Conservation (phyloP, 2,888 invertebrate genomes). For the Cantharis flavilabris region DNA sequence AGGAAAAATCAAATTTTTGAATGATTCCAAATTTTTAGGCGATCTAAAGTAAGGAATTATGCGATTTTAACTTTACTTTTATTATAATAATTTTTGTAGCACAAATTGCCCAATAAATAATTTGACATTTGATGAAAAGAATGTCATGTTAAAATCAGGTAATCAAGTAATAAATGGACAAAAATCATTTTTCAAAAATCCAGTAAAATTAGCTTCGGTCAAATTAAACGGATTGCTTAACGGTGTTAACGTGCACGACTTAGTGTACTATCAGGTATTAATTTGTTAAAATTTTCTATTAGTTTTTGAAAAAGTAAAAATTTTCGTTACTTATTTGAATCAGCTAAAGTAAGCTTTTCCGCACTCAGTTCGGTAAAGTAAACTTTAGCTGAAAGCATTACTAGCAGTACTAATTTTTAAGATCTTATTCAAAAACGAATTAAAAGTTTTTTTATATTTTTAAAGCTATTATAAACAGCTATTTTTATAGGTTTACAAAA, state of each 20-base stretch:
- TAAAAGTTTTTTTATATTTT: too few relatives aligned
- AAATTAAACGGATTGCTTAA: slow-evolving; percentile 47
- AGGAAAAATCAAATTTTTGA: slow-evolving; percentile 56
- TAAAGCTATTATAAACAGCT: not conserved
- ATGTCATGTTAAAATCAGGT: slow-evolving; percentile 49
- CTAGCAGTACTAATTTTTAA: too few relatives aligned
- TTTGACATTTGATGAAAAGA: slow-evolving; percentile 45
- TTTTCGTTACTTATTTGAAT: too few relatives aligned
- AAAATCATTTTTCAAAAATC: slow-evolving; percentile 45
- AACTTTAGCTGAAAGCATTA: too few relatives aligned
- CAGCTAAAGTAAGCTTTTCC: too few relatives aligned
- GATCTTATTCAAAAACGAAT: too few relatives aligned
- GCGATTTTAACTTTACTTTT: not conserved
- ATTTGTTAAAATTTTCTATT: not conserved
- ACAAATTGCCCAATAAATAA: slow-evolving; percentile 48
- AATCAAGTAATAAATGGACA: slow-evolving; percentile 53
- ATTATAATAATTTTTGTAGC: slow-evolving; percentile 30
- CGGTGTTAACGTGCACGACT: slow-evolving; percentile 41
- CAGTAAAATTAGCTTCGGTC: slow-evolving; percentile 42
- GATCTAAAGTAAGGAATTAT: slow-evolving; percentile 48
- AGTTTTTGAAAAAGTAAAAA: too few relatives aligned
- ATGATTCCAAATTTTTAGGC: slow-evolving; percentile 50
- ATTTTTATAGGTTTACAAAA: slow-evolving; percentile 43
- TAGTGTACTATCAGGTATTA: slow-evolving; percentile 48
- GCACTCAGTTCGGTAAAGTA: too few relatives aligned